A percentile compares a stretch with the other conserved stretches of the same genome.
These are phyloP conservation scores for Pseudococcus viburni DNA, from an alignment of 2,888 invertebrate genomes.

Conservation along the genomic window DNA sequence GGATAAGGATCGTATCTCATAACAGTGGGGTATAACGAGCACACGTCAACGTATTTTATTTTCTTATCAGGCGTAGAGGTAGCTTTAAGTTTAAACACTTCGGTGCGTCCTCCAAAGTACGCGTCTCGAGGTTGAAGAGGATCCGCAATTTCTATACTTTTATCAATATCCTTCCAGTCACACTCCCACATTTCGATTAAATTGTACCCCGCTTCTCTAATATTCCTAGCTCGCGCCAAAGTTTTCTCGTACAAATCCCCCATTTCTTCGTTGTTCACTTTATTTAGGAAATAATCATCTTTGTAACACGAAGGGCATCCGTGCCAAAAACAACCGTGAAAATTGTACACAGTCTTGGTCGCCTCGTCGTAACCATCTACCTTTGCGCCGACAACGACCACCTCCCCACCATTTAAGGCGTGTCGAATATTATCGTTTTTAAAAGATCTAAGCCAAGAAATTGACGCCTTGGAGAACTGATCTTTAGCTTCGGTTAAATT, in stretches of 20 bases:
- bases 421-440: constrained; percentile 51
- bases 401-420: constrained; percentile 44
- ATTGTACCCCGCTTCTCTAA: no score
- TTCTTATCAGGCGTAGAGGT: neutral
- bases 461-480: constrained; percentile 67
- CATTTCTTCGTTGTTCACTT: no score
- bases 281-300: neutral
- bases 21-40: no score
- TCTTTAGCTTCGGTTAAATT: constrained; percentile 62
- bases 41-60: no score
- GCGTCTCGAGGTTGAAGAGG: constrained; percentile 68
- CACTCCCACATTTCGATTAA: no score
- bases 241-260: no score
- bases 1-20: no score
- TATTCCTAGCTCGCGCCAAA: no score
- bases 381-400: neutral
- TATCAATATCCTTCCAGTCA: no score
- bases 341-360: constrained; percentile 25
- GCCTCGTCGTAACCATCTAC: constrained; percentile 56
- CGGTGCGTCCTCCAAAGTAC: constrained; percentile 68
- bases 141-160: constrained; percentile 63
- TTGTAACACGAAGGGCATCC: constrained; percentile 48
- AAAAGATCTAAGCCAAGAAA: constrained; percentile 67
- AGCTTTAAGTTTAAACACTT: constrained; percentile 68
- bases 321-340: constrained; percentile 61